A percentile compares a stretch with the other conserved stretches of the same genome.
These are phyloP conservation scores for Aethina tumida DNA, from an alignment of 1,140 invertebrate genomes.

Conservation along the genomic window DNA sequence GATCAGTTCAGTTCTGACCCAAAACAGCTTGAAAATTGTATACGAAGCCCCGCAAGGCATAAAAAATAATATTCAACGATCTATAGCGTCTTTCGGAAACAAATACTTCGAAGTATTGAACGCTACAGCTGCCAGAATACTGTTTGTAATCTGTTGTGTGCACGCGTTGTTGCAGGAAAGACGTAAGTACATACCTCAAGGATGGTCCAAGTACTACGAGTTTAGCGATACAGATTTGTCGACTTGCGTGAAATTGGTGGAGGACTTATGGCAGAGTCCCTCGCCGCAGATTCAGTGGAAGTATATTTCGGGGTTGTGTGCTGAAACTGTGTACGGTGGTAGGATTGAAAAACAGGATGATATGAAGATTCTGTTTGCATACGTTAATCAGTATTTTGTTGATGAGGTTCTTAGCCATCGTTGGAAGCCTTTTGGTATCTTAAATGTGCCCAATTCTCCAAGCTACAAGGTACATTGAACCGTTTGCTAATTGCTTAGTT, in stretches of 20 bases:
- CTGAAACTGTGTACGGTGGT: constrained; percentile 81
- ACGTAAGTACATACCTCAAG: constrained; percentile 72
- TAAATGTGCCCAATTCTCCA: neutral
- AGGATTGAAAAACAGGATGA: constrained; percentile 77
- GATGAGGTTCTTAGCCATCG: constrained; percentile 46
- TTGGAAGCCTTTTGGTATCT: constrained; percentile 42
- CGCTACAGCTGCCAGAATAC: constrained; percentile 38
- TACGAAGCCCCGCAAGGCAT: constrained; percentile 69
- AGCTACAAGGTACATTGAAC: neutral
- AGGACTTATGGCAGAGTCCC: constrained; percentile 43
- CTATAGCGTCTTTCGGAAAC: constrained; percentile 33
- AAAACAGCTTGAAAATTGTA: constrained; percentile 58
- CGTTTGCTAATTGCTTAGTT: constrained; percentile 4
- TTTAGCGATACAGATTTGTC: constrained; percentile 78
- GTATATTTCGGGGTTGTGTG: constrained; percentile 68
- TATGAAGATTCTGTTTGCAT: constrained; percentile 58
- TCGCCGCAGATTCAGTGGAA: constrained; percentile 54
- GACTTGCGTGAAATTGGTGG: constrained; percentile 63
- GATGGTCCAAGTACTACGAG: constrained; percentile 85
- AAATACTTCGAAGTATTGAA: constrained; percentile 30
- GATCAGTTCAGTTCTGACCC: constrained; percentile 47
- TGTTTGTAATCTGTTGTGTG: constrained; percentile 68
- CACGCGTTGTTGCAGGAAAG: constrained; percentile 85
- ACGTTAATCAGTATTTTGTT: constrained; percentile 65
- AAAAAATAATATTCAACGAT: constrained; percentile 46